Conservation (phyloP, 35 echinoderm and acorn worm species). For the Hemicentrotus pulcherrimus region DNA sequence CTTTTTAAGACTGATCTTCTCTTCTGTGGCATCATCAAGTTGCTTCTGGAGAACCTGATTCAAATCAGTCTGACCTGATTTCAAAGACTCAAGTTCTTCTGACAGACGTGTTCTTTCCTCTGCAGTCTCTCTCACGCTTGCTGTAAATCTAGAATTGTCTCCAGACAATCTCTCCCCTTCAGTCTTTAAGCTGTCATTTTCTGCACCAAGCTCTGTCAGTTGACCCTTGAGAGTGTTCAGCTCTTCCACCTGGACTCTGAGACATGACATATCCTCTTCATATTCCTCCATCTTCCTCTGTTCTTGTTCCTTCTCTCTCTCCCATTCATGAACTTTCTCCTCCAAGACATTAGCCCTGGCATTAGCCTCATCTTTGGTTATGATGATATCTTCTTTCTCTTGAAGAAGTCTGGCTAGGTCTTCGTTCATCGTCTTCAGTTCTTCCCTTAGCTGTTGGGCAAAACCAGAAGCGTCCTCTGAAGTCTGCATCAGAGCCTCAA, state of each 20-base stretch:
- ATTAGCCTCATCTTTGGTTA: conserved; percentile 20
- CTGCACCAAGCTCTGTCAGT: conserved; percentile 33
- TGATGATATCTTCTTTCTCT: conserved; percentile 30
- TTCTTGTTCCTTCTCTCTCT: conserved; percentile 39
- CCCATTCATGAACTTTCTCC: not conserved
- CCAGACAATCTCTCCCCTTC: conserved; percentile 16
- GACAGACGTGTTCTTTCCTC: conserved; percentile 28
- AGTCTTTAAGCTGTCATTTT: conserved; percentile 41
- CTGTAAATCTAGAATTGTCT: conserved; percentile 37
- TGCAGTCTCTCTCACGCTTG: not conserved
- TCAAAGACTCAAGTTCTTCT: conserved; percentile 46
- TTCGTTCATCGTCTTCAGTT: conserved; percentile 23
- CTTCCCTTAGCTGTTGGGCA: not conserved
- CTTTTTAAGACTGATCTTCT: conserved; percentile 41
- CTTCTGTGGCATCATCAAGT: conserved; percentile 37
- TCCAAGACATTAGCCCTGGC: conserved; percentile 15
- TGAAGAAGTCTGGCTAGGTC: conserved; percentile 25
- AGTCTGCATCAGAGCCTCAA: not conserved
- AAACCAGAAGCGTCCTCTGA: not conserved
- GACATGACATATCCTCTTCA: not conserved
- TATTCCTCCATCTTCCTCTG: conserved; percentile 10
- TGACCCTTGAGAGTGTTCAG: conserved; percentile 27
- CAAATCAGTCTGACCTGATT: conserved; percentile 13
- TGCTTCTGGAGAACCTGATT: conserved; percentile 53
- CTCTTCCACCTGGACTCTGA: conserved; percentile 18